Evolutionary conservation across 2,888 invertebrate species (phyloP).

Genomic region (Lampropteryx suffumata): DNA sequence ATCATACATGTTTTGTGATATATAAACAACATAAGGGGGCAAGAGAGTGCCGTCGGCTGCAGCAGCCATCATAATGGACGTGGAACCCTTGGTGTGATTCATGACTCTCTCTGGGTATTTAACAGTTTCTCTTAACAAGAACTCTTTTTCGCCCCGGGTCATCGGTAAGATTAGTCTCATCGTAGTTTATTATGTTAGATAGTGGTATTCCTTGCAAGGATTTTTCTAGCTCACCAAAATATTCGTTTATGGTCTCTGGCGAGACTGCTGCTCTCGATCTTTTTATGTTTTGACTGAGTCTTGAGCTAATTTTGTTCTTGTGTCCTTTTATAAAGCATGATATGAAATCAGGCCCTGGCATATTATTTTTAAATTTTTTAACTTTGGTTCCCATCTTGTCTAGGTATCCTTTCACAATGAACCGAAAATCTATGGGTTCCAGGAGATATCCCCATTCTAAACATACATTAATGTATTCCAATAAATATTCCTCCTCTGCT

Average conservation of each 20-base stretch:
- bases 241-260: neutral
- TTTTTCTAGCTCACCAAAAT: conserved; percentile 1
- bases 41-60: conserved; percentile 19
- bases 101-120: conserved; percentile 1
- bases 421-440: conserved; percentile 21
- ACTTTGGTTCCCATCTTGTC: conserved; percentile 18
- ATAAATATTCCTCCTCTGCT: conserved; percentile 21
- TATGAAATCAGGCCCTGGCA: neutral
- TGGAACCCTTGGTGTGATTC: neutral
- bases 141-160: neutral
- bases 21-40: conserved; percentile 33
- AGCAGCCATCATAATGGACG: conserved; percentile 1
- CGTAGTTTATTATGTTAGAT: conserved; percentile 2
- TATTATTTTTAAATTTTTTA: neutral
- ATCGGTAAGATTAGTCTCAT: conserved; percentile 1
- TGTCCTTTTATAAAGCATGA: neutral
- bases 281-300: neutral
- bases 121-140: neutral
- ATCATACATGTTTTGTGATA: neutral
- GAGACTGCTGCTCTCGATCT: neutral
- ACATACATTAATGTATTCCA: conserved; percentile 23
- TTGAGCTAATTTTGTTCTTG: neutral
- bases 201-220: neutral
- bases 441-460: conserved; percentile 25
- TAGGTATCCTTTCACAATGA: conserved; percentile 22